Evolutionary conservation across 2,888 invertebrate species (phyloP), one percentile per base, ranked within the genome.

Genomic region (Auanema freiburgensis): DNA sequence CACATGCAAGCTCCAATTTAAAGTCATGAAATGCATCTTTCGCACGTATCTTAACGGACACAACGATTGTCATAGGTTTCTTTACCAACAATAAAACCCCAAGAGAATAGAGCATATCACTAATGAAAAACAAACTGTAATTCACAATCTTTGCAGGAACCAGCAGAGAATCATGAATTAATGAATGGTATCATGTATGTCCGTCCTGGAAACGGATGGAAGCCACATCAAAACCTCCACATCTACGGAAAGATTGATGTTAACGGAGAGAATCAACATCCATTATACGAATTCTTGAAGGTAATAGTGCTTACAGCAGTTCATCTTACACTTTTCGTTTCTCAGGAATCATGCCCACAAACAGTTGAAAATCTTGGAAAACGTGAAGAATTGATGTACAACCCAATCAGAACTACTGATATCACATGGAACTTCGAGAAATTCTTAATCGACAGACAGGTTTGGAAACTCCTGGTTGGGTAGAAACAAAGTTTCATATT

Each of bases 391-490:
- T 67, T 82, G 53, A 82, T 82, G 78, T 82, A 80, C 74, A 80
- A 81, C 67, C 80, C 82, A 21, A 71, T 82, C 51, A 68, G 78
- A 23, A 69, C 73, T 23, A 79, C 76, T 56, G 82, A 82, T 59
- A 74, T 82, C 72, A 82, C 82, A 21, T 82, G 82, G 82, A 82
- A 82, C 75, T 82, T 82, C 59, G 82, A 83, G 72, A 82, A 82
- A 67, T 82, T 83, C 79, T 72, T 82, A 55, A 75, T 82, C 63
- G 82, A 82, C 68, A 59, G 79, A 44, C 67, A 74, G 65, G 65
- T 65, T 53, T n/a, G 44, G 16, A 41, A 12, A 41, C 14, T 14
- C 33, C 8, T 4, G 8, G 8, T 33, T 3, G 3, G 33, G 8
- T 5, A 23, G 21, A n/a, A 23, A 8, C 16, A 52, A 5, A 33